These are phyloP conservation scores for Promerops cafer DNA, from an alignment of 2,113 vertebrate species.

Conservation along the genomic window DNA sequence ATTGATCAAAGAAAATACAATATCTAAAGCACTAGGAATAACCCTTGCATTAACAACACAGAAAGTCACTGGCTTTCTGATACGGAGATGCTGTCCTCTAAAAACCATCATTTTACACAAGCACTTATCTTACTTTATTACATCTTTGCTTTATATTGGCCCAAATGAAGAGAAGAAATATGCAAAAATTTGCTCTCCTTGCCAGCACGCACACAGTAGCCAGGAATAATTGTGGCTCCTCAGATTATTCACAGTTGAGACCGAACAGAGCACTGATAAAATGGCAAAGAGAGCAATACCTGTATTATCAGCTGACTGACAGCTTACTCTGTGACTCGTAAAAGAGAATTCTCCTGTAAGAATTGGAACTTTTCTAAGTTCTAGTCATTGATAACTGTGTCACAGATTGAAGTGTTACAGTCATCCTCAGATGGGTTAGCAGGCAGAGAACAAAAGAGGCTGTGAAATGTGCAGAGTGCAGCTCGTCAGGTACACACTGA, in stretches of 20 bases:
- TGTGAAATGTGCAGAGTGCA: background rate
- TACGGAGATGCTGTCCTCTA: background rate
- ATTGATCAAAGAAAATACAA: background rate
- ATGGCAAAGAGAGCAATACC: background rate
- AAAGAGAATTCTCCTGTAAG: background rate
- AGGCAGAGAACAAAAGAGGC: background rate
- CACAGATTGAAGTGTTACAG: background rate
- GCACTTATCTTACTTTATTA: background rate
- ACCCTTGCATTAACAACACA: background rate
- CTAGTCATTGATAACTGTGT: background rate
- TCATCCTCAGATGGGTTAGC: background rate
- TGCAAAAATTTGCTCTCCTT: background rate
- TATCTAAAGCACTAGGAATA: background rate
- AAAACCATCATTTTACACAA: background rate
- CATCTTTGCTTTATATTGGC: background rate
- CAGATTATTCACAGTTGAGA: background rate
- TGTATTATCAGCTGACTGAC: background rate
- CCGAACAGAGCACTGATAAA: background rate
- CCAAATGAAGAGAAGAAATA: background rate
- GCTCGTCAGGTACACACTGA: rapidly evolving
- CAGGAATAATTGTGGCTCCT: background rate
- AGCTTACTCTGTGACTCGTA: background rate
- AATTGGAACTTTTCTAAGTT: background rate
- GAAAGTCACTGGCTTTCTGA: background rate
- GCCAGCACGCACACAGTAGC: background rate